Evolutionary conservation across 2,888 invertebrate genomes (phyloP), one percentile per base, ranked within the genome.

Genomic region (Xestia rhomboidea): DNA sequence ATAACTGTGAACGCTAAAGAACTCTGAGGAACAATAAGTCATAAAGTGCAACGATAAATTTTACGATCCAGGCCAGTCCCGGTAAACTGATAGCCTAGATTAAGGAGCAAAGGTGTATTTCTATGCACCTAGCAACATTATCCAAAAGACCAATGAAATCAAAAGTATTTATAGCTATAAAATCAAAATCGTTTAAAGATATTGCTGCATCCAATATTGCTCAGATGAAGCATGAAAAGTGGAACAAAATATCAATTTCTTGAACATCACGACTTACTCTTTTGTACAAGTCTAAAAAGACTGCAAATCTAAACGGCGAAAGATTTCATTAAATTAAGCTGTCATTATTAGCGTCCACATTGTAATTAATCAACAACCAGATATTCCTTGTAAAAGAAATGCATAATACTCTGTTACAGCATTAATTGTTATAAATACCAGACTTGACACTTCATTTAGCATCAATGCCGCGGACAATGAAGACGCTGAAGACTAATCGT

Each of bases 51-150:
- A 89, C 95, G 94, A 95, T 95, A 95, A 95, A 88, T 90, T 95
- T 95, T 92, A 95, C 93, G 94, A 94, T 92, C 90, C 89, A 89
- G 89, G 79, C 84, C 87, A 91, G 92, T 85, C 91, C 93, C 77
- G 88, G 92, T 93, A 92, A 92, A 92, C 93, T 90, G 95, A 96
- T 96, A 95, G 93, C 95, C 95, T 93, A 96, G 92, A 95, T 90
- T 89, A 82, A 84, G 81, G 75, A 76, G 68, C 72, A 68, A 78
- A 82, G 68, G 74, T 83, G 76, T 82, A 86, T 86, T 87, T 78
- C 81, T 83, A 73, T 76, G 76, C 66, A 69, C 62, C 60, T 79
- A 78, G 69, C 74, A 82, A 71, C 57, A 66, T 62, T 41, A 79
- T 62, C 63, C 54, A 81, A 75, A 79, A 63, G 13, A 44, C 51